Conservation (phyloP, 2,113 vertebrate species). For the Shinisaurus crocodilurus region DNA sequence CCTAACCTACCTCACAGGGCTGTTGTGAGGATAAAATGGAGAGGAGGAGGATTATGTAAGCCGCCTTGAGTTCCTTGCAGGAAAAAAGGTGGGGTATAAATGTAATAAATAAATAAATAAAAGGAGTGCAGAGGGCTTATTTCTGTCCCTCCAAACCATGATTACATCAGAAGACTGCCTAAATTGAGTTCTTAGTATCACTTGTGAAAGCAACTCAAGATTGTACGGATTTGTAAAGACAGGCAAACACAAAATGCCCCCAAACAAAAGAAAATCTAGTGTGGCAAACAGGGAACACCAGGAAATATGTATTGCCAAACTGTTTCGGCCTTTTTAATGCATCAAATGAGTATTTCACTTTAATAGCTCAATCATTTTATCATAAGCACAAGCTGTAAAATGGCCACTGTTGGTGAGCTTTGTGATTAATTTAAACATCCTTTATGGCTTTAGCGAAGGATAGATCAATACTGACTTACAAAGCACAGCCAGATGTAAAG, state of each 20-base stretch:
- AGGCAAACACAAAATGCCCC: slow-evolving; percentile 43
- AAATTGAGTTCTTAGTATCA: background rate
- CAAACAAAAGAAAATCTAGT: slow-evolving; percentile 23
- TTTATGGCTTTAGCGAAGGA: slow-evolving; percentile 31
- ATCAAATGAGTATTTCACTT: slow-evolving; percentile 57
- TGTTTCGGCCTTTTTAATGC: slow-evolving; percentile 53
- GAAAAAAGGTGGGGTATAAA: no score
- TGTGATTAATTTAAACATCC: slow-evolving; percentile 55
- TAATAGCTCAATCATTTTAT: slow-evolving; percentile 53
- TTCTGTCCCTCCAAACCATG: background rate
- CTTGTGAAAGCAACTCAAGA: background rate
- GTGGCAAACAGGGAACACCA: slow-evolving; percentile 9
- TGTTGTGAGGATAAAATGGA: no score
- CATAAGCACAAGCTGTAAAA: slow-evolving; percentile 42
- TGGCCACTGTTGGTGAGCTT: slow-evolving; percentile 32
- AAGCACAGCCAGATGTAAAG: slow-evolving; percentile 24
- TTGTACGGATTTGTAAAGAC: background rate
- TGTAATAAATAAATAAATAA: no score
- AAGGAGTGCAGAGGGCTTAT: no score
- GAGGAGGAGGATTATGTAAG: no score
- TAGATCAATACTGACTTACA: slow-evolving; percentile 2
- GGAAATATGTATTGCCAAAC: slow-evolving; percentile 43
- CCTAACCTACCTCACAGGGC: no score
- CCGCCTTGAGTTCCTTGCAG: no score
- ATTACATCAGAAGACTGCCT: background rate